Evolutionary conservation across 2,113 vertebrate species (phyloP), one percentile per base, ranked within the genome.

Genomic region (Henicopernis longicauda): DNA sequence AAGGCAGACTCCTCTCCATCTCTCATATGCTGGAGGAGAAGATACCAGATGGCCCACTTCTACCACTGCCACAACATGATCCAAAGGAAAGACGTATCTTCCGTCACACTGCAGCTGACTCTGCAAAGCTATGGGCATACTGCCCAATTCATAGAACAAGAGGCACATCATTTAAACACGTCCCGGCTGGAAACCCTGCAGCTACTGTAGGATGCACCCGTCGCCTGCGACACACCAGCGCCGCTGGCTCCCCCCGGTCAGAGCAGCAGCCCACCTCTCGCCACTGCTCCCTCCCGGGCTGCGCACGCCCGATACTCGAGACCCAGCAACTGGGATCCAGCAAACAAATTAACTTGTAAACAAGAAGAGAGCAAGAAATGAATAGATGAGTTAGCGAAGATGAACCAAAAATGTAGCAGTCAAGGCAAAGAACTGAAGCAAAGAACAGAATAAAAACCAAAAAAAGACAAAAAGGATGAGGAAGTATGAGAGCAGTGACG

Each of bases 91-190:
- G 29, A 27, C 3, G 13, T 7, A 6, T 47, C 79, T 90, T 29
- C 57, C 49, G 66, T n/a, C 62, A 54, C 20, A 7, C 80, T 42
- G 8, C n/a, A 74, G 50, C 38, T 67, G 89, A 26, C 36, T 84
- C 57, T 74, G 71, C 63, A 78, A 45, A 44, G 73, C 80, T n/a
- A 32, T 2, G 34, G 72, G 61, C 58, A 65, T 14, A 12, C 11
- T 77, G 70, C 74, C 93, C 90, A 94, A 80, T 82, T 94, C 74
- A 87, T 90, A 82, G 83, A 89, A 57, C 31, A 42, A 38, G n/a
- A 93, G 17, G 40, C 81, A 89, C 66, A 31, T 62, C 69, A 89
- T 92, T 95, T 90, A 82, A 94, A 91, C 74, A 49, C 9, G 9
- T 57, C 74, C 84, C 29, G 19, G 10, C 42, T 54, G 52, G 62